Percentiles rank a stretch among this genome's conserved stretches.
Conservation (phyloP, 2,797 vertebrate species). For the Hypotaenidia okinawae region DNA sequence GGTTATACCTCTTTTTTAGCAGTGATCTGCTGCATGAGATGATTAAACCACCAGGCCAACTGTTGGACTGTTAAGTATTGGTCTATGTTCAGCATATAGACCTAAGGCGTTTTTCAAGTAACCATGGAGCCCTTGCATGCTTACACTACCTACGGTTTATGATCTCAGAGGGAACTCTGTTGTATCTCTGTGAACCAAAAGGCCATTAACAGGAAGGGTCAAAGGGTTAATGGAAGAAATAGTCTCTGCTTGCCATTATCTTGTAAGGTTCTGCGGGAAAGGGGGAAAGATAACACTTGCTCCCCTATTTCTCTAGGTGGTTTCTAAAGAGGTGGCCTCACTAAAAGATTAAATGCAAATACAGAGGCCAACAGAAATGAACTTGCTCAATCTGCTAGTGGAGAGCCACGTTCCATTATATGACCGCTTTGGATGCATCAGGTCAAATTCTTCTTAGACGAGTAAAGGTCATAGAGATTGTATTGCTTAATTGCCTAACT, state of each 20-base stretch:
- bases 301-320: constrained; percentile 45
- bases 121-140: constrained; percentile 29
- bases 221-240: constrained; percentile 83
- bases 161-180: constrained; percentile 64
- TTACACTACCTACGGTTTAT: constrained; percentile 42
- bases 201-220: constrained; percentile 88
- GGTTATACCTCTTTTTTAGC: not conserved
- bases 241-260: constrained; percentile 71
- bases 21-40: not conserved
- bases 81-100: not conserved
- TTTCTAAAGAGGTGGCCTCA: constrained; percentile 73
- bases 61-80: not conserved
- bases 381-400: constrained; percentile 31
- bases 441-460: constrained; percentile 40
- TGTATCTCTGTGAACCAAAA: constrained; percentile 81
- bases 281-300: constrained; percentile 58
- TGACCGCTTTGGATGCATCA: constrained; percentile 12
- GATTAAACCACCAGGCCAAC: not conserved
- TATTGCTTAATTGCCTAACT: constrained; percentile 43
- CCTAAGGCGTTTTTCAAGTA: constrained; percentile 1
- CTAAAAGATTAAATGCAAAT: constrained; percentile 73
- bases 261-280: constrained; percentile 34
- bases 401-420: constrained; percentile 31
- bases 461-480: constrained; percentile 17
- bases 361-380: constrained; percentile 49